Percentiles rank a stretch among this genome's conserved stretches.
Conservation (phyloP, 1,140 invertebrate species). For the Potamilus streckersoni region DNA sequence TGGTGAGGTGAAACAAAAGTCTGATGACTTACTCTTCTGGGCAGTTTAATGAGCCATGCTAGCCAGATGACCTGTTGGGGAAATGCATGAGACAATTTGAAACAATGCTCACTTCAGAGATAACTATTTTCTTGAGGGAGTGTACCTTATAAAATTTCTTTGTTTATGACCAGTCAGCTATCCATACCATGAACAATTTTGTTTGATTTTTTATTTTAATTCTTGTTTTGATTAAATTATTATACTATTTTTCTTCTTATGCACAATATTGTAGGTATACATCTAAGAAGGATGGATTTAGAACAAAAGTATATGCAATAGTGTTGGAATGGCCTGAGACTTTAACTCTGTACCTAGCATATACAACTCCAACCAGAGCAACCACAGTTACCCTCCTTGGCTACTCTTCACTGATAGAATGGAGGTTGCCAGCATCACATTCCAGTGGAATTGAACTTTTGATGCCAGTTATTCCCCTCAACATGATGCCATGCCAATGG, state of each 20-base stretch:
- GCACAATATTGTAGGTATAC: slow-evolving; percentile 28
- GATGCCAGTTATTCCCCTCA: slow-evolving; percentile 31
- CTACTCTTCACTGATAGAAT: slow-evolving; percentile 15
- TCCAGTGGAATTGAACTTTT: slow-evolving; percentile 30
- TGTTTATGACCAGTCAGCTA: no score
- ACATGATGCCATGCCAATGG: slow-evolving; percentile 39
- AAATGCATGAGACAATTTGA: no score
- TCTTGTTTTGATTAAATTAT: no score
- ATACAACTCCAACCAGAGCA: slow-evolving; percentile 8
- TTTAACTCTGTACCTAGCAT: slow-evolving; percentile 12
- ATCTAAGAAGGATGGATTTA: slow-evolving; percentile 3
- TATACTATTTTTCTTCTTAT: neutral
- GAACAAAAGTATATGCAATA: slow-evolving; percentile 27
- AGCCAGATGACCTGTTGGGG: no score
- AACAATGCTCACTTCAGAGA: no score
- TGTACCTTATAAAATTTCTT: no score
- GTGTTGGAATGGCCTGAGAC: slow-evolving; percentile 26
- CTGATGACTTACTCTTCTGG: no score
- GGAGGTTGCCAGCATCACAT: neutral
- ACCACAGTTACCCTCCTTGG: slow-evolving; percentile 52
- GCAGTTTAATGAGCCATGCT: no score
- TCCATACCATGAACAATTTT: no score
- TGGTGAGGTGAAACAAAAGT: no score
- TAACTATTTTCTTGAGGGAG: no score
- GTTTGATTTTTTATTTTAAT: no score